phyloP scores from a whole-genome alignment of 1,140 invertebrate genomes.

The Zaprionus lachaisei region DNA sequence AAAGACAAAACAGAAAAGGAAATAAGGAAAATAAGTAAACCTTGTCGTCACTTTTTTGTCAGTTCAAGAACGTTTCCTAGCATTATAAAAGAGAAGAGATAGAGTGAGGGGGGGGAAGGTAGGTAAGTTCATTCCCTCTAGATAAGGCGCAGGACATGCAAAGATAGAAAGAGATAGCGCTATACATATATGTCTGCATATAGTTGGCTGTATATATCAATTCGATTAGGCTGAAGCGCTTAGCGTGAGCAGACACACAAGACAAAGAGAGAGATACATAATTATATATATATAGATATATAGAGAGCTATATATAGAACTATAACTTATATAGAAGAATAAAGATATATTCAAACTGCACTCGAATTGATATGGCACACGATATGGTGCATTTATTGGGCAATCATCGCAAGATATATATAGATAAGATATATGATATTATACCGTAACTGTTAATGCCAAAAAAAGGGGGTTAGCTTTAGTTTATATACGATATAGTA shows the following conservation, averaged over 20 bases:
- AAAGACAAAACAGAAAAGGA: conserved; percentile 30
- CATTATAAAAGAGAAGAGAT: conserved; percentile 40
- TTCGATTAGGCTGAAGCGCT: conserved; percentile 67
- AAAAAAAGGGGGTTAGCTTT: conserved; percentile 13
- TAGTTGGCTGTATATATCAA: conserved; percentile 11
- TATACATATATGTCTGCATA: conserved; percentile 20
- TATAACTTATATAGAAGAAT: conserved; percentile 3
- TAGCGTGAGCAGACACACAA: conserved; percentile 36
- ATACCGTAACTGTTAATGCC: conserved; percentile 12
- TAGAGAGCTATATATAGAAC: conserved; percentile 14
- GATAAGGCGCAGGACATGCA: conserved; percentile 62
- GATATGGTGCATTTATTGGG: conserved; percentile 35
- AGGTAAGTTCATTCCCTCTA: conserved; percentile 36
- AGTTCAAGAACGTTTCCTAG: conserved; percentile 44
- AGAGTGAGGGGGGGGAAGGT: neutral
- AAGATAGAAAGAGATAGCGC: conserved; percentile 45
- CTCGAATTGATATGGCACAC: conserved; percentile 12
- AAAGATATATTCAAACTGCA: conserved; percentile 3
- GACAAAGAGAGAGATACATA: conserved; percentile 12
- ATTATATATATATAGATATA: conserved; percentile 13
- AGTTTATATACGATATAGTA: conserved; percentile 10
- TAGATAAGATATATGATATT: conserved; percentile 19
- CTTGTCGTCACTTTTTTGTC: conserved; percentile 65
- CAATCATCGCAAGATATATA: conserved; percentile 17
- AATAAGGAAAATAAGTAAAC: conserved; percentile 27